These are phyloP conservation scores for Noctilio leporinus DNA, from an alignment of 2,113 vertebrate species.

Conservation along the genomic window DNA sequence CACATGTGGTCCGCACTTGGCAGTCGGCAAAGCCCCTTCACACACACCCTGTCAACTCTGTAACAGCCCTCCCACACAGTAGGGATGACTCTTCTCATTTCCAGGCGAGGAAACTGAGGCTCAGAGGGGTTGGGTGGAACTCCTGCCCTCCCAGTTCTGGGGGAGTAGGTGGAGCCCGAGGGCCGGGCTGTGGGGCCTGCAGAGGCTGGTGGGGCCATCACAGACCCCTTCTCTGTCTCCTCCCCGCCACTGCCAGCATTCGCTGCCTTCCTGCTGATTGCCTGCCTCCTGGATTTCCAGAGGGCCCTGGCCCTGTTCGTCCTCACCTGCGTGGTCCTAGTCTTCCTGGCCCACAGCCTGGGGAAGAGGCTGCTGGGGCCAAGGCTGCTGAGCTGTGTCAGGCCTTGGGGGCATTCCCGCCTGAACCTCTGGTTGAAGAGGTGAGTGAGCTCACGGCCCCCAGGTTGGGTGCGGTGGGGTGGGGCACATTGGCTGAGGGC, in stretches of 20 bases:
- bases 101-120: background rate
- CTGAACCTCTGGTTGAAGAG: conserved; percentile 86
- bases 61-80: background rate
- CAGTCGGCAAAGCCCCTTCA: background rate
- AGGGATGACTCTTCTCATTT: background rate
- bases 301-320: conserved; percentile 86
- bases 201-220: background rate
- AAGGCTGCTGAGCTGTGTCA: conserved; percentile 74
- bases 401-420: conserved; percentile 68
- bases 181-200: background rate
- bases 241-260: conserved; percentile 80
- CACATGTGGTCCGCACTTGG: background rate
- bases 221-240: accelerated
- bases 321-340: conserved; percentile 82
- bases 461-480: background rate
- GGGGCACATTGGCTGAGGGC: background rate
- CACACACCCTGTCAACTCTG: background rate
- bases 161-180: background rate
- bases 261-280: conserved; percentile 86
- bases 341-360: conserved; percentile 74
- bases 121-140: background rate
- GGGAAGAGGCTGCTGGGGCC: conserved; percentile 81
- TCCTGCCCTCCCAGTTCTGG: background rate
- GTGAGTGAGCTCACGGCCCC: conserved; percentile 77
- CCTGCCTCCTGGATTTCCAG: conserved; percentile 88